Evolutionary conservation across 1,140 invertebrate genomes (phyloP).

Genomic region (Venturia canescens): DNA sequence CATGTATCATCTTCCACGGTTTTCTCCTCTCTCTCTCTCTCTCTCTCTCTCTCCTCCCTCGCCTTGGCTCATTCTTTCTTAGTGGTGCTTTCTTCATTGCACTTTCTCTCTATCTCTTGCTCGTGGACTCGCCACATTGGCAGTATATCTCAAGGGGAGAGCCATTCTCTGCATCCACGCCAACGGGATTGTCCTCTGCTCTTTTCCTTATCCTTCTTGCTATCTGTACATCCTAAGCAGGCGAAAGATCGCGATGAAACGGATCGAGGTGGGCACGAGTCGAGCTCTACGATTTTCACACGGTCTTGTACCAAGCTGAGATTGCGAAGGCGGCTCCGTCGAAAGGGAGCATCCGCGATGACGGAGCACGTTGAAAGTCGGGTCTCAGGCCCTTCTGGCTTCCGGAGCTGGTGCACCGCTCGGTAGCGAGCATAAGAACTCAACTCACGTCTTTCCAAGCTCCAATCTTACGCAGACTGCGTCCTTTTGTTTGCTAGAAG

Average conservation of each 20-base stretch:
- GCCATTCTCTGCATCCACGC: constrained; percentile 52
- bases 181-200: constrained; percentile 28
- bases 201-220: neutral
- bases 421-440: neutral
- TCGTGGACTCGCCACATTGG: constrained; percentile 1
- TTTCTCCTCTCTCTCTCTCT: neutral
- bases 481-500: constrained; percentile 4
- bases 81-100: neutral
- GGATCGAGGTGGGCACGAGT: constrained; percentile 26
- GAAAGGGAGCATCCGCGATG: neutral
- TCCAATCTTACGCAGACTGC: neutral
- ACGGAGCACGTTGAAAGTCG: neutral
- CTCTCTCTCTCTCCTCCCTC: neutral
- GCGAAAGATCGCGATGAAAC: constrained; percentile 47
- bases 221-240: constrained; percentile 21
- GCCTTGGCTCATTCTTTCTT: neutral
- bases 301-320: neutral
- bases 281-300: neutral
- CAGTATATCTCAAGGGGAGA: constrained; percentile 9
- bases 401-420: neutral
- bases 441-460: neutral
- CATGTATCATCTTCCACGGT: neutral
- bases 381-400: neutral
- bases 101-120: neutral
- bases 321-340: neutral